phyloP scores from a whole-genome alignment of 2,888 invertebrate species.

The Platycheirus rosarum region DNA sequence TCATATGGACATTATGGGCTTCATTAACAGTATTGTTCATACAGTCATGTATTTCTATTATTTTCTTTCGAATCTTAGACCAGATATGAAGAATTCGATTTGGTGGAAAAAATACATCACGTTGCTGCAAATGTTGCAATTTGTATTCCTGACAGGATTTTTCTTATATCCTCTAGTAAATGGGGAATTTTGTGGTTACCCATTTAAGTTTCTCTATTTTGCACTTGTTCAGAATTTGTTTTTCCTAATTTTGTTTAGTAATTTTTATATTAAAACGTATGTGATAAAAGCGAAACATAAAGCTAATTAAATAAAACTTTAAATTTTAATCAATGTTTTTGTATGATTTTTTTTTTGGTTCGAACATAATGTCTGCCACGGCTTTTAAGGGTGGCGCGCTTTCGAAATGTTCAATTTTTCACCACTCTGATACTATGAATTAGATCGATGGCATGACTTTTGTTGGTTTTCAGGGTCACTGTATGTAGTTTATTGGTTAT shows the following conservation, averaged over 20 bases:
- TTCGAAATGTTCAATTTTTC: too few species aligned
- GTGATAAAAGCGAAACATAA: slow-evolving; percentile 78
- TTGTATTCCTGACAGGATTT: slow-evolving; percentile 84
- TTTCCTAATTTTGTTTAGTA: slow-evolving; percentile 86
- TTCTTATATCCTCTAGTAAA: slow-evolving; percentile 83
- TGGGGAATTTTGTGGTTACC: slow-evolving; percentile 85
- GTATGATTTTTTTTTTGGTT: too few species aligned
- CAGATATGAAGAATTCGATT: slow-evolving; percentile 86
- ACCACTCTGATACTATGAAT: too few species aligned
- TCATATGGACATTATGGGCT: slow-evolving; percentile 86
- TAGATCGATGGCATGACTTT: too few species aligned
- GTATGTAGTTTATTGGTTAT: too few species aligned
- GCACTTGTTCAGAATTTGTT: slow-evolving; percentile 87
- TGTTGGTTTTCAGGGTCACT: too few species aligned
- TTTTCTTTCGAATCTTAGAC: slow-evolving; percentile 87
- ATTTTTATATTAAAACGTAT: slow-evolving; percentile 88
- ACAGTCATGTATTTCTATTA: slow-evolving; percentile 93
- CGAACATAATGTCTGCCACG: too few species aligned
- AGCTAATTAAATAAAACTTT: background rate
- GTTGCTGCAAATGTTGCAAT: slow-evolving; percentile 90
- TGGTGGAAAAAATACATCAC: slow-evolving; percentile 94
- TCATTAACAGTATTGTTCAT: slow-evolving; percentile 90
- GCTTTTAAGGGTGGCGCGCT: too few species aligned
- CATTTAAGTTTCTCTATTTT: slow-evolving; percentile 84
- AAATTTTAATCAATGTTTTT: too few species aligned